Evolutionary conservation across 2,888 invertebrate species (phyloP).

Genomic region (Norana najaformis): DNA sequence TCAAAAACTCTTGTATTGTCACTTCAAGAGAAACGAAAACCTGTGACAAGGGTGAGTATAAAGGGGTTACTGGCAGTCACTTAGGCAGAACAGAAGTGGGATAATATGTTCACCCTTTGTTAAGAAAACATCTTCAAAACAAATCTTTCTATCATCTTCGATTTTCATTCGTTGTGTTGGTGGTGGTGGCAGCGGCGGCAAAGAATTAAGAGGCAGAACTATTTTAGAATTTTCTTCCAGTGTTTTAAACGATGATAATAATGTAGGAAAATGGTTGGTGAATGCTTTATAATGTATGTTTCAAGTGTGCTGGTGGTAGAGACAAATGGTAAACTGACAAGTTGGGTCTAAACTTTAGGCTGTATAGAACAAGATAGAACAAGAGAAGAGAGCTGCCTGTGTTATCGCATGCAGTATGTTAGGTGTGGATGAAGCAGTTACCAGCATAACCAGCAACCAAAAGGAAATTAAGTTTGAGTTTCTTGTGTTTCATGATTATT

Average conservation of each 20-base stretch:
- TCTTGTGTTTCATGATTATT: background rate
- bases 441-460: background rate
- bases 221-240: too few relatives aligned
- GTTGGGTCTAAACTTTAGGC: background rate
- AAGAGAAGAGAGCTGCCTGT: background rate
- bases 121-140: background rate
- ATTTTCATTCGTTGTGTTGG: background rate
- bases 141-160: background rate
- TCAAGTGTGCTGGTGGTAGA: background rate
- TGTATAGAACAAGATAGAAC: background rate
- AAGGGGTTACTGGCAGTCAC: background rate
- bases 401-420: background rate
- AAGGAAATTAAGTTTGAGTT: background rate
- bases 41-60: slow-evolving; percentile 10
- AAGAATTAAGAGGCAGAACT: too few relatives aligned
- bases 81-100: background rate
- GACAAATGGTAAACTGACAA: background rate
- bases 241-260: too few relatives aligned
- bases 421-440: background rate
- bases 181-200: background rate
- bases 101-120: background rate
- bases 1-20: slow-evolving; percentile 9
- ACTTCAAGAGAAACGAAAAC: background rate
- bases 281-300: too few relatives aligned
- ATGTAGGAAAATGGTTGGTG: background rate